These are phyloP conservation scores for Squalus acanthias DNA, from an alignment of 2,797 vertebrate genomes.

Conservation along the genomic window DNA sequence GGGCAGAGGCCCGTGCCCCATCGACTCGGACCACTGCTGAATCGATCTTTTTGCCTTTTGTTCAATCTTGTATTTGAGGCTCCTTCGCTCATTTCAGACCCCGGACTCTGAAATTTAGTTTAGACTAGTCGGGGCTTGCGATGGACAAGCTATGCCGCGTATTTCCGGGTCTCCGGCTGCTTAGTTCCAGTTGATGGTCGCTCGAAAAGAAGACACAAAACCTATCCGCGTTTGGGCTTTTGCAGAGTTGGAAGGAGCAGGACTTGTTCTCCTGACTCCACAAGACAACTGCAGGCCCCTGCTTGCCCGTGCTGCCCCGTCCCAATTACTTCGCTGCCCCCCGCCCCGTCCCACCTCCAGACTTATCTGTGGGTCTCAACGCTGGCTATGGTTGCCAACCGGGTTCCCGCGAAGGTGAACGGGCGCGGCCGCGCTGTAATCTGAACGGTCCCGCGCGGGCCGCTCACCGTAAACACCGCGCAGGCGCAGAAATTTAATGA, in stretches of 20 bases:
- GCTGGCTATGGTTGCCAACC: no score
- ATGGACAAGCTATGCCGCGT: background rate
- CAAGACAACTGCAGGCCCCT: background rate
- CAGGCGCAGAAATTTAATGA: no score
- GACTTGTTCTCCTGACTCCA: background rate
- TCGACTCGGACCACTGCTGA: background rate
- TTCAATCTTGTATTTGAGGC: background rate
- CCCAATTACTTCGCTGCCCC: no score
- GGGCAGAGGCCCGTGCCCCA: background rate
- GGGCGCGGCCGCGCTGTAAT: no score
- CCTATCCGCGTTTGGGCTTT: background rate
- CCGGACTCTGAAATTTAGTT: background rate
- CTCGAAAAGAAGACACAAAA: background rate
- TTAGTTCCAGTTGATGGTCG: background rate
- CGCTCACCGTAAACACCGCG: no score
- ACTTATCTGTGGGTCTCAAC: no score
- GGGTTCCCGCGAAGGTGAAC: no score
- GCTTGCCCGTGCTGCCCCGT: no score
- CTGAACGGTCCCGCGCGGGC: no score
- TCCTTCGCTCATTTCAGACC: background rate
- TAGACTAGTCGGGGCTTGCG: background rate
- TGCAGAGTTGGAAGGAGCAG: background rate
- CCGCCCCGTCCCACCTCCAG: no score
- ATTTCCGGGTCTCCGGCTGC: background rate
- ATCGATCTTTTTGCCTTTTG: background rate